A percentile compares a stretch with the other conserved stretches of the same genome.
Evolutionary conservation across 2,113 vertebrate genomes (phyloP).

Genomic region (Blennius ocellaris): DNA sequence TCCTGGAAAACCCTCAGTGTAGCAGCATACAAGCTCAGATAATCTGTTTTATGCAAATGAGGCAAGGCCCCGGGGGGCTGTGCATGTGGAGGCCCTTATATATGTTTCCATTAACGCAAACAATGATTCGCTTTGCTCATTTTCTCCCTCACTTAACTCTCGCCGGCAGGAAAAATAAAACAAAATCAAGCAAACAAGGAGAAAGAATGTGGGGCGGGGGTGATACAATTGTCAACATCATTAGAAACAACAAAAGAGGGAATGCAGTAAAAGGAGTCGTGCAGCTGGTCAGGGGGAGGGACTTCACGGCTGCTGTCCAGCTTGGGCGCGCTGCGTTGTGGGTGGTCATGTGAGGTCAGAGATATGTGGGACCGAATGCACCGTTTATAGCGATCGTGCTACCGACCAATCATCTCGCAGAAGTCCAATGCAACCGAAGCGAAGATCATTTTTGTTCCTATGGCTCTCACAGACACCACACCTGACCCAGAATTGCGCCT

Average conservation of each 20-base stretch:
- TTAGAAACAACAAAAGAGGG: conserved; percentile 66
- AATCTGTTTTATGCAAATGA: conserved; percentile 66
- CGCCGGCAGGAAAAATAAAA: conserved; percentile 44
- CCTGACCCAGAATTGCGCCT: too few relatives aligned
- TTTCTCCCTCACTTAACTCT: conserved; percentile 73
- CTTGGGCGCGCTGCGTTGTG: conserved; percentile 50
- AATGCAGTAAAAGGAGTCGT: conserved; percentile 15
- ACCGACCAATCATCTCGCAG: too few relatives aligned
- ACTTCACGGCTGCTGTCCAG: conserved; percentile 47
- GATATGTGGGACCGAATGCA: background rate
- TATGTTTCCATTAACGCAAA: conserved; percentile 45
- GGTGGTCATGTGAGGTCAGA: conserved; percentile 54
- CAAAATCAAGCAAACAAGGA: conserved; percentile 19
- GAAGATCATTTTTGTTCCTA: too few relatives aligned
- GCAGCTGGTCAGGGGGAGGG: conserved; percentile 41
- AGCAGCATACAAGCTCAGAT: conserved; percentile 30
- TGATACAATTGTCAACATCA: conserved; percentile 56
- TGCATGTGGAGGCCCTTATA: conserved; percentile 23
- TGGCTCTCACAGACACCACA: too few relatives aligned
- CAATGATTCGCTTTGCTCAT: conserved; percentile 61
- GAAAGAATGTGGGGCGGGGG: conserved; percentile 5
- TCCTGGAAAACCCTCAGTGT: conserved; percentile 41
- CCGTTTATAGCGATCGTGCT: too few relatives aligned
- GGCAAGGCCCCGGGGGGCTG: conserved; percentile 18
- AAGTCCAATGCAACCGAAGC: too few relatives aligned